These are phyloP conservation scores for Aphidius colemani DNA, from an alignment of 2,888 invertebrate species.

Conservation along the genomic window DNA sequence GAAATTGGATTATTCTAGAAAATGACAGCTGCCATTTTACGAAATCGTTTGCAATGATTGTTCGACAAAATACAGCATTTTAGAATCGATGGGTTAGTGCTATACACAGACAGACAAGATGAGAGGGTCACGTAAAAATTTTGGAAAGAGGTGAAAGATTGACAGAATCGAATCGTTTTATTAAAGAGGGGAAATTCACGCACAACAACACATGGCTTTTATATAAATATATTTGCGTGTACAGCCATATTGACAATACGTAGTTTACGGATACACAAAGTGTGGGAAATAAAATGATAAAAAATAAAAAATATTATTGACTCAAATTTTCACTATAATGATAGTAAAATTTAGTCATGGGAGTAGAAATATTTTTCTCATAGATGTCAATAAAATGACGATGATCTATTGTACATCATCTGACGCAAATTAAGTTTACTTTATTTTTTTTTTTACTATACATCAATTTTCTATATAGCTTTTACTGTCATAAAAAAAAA, in stretches of 20 bases:
- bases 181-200: background rate
- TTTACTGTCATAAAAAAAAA: background rate
- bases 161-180: slow-evolving; percentile 12
- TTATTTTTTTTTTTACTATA: background rate
- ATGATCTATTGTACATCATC: no score
- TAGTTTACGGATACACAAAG: background rate
- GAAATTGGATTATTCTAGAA: slow-evolving; percentile 6
- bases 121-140: background rate
- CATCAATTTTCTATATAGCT: no score
- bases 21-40: slow-evolving; percentile 13
- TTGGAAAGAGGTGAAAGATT: background rate
- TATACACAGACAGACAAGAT: background rate
- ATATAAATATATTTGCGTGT: background rate
- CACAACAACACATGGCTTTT: no score
- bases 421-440: background rate
- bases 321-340: background rate
- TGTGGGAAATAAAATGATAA: background rate
- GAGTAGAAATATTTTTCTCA: no score
- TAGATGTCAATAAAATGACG: no score
- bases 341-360: no score
- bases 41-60: slow-evolving; percentile 6
- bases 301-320: background rate
- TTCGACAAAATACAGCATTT: background rate
- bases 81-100: background rate
- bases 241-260: background rate